Evolutionary conservation across 2,113 vertebrate genomes (phyloP), one percentile per base, ranked within the genome.

Genomic region (Tapirus terrestris): DNA sequence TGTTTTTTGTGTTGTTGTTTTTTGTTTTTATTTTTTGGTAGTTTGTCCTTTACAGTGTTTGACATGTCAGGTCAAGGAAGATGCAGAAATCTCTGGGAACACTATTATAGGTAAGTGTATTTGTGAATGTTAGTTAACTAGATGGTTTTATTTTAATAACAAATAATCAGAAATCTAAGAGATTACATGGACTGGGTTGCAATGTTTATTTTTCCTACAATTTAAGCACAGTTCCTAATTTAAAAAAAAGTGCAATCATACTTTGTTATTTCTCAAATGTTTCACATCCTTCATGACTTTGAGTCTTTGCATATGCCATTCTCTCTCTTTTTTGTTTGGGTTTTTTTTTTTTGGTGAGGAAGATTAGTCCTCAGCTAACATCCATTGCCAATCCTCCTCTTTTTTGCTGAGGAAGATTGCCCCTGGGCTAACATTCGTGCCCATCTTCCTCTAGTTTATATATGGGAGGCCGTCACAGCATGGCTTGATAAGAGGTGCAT

Each of bases 61-160:
- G 99, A 99, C 98, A 99, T 99, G 99, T 99, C 99, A 61, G 99
- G 99, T 96, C 99, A 99, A 98, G 99, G 99, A 91, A 99, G 99
- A 98, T 99, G 99, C 98, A 99, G 99, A 99, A 99, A 99, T 98
- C 99, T 99, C 25, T 99, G 99, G 99, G 99, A 99, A 84, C 99
- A 99, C 98, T 99, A 99, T 98, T 99, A 99, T 98, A 99, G 99
- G 99, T 99, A 99, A 99, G 99, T 98, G 45, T 48, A 76, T 97
- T 3, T 94, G 23, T 87, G 36, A 97, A 39, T 96, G 31, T 80
- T 95, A 2, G 25, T 89, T 87, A 97, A 53, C 45, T 82, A 72
- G 8, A 68, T 85, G 77, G 5, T 45, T 75, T 21, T 51, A 82
- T 79, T 75, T 68, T 92, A 77, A 53, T 75, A 84, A 36, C 10